These are phyloP conservation scores for Drosophila sechellia DNA, from an alignment of 1,140 invertebrate species.

Conservation along the genomic window DNA sequence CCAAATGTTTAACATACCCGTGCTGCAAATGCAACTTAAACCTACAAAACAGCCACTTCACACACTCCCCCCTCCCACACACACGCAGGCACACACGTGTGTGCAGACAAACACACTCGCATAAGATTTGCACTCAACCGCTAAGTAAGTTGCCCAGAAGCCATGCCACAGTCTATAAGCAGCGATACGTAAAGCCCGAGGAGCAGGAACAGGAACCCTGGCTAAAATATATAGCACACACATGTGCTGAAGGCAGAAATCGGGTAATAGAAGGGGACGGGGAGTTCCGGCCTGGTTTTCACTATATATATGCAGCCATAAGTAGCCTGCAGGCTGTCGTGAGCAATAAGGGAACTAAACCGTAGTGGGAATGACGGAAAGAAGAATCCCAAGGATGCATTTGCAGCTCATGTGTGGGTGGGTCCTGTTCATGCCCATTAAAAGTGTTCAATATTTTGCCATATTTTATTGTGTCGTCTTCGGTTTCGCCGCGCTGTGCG, in stretches of 20 bases:
- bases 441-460: constrained; percentile 56
- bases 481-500: constrained; percentile 25
- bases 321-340: constrained; percentile 67
- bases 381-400: constrained; percentile 21
- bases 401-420: not conserved
- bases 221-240: constrained; percentile 57
- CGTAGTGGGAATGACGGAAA: constrained; percentile 43
- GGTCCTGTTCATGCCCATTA: constrained; percentile 47
- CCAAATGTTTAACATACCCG: constrained; percentile 55
- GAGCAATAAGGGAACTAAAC: constrained; percentile 54
- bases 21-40: constrained; percentile 46
- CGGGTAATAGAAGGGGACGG: not conserved
- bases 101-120: constrained; percentile 26
- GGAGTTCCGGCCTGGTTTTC: constrained; percentile 50
- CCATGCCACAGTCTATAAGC: constrained; percentile 71
- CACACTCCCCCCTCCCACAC: constrained; percentile 13
- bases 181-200: constrained; percentile 66
- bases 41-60: constrained; percentile 47
- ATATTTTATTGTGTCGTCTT: constrained; percentile 66
- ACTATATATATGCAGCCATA: constrained; percentile 53
- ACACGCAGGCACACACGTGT: constrained; percentile 4
- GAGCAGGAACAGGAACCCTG: constrained; percentile 37
- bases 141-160: constrained; percentile 73
- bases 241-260: constrained; percentile 3
- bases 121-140: constrained; percentile 63